Base-by-base conservation (phyloP, 2,888 invertebrate species). In the Lepidocyrtoides sp. region DNA sequence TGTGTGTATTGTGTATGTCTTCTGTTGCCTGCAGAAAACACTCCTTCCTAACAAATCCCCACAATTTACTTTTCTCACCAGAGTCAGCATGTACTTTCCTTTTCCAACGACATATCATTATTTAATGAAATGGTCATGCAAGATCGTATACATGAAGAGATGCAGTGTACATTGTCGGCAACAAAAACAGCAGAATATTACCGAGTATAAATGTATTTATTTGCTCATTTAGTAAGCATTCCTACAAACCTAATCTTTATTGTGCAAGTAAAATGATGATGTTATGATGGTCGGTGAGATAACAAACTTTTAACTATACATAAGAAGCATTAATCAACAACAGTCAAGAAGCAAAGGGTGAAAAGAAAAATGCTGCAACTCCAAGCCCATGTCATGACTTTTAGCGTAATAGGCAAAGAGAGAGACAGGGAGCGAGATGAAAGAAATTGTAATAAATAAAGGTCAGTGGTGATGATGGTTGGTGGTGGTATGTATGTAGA, bases 381-480 rank as follows among this genome's bases (percentile, higher is more conserved):
- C 17, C 7, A 2, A 48, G 12, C 14, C 10, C 14, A 2, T 48
- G 17, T 17, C 3, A 14, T n/a, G 14, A 5, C 26, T 60, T 60
- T 8, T 10, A 57, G 57, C 20, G 57, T 5, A 51, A 51, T 8
- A 57, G 57, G 23, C 3, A 57, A 20, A 57, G 17, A 41, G 41
- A 41, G 12, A 20, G 57, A 57, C 20, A 14, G 51, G 51, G 72
- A 72, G 5, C n/a, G 63, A 72, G 41, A 72, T 44, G 79, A 75
- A 75, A 79, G 51, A 17, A 17, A 54, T 79, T 54, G 79, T 54
- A 54, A 57, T 57, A 57, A 26, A 79, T 79, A 79, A 79, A 79
- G 79, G 79, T 79, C 79, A 79, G 79, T 79, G 12, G 79, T 79
- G 79, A 23, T 51, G 26, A 14, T 26, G n/a, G n/a, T n/a, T 79